Conservation (phyloP, 2,113 vertebrate genomes). For the Arenaria interpres region DNA sequence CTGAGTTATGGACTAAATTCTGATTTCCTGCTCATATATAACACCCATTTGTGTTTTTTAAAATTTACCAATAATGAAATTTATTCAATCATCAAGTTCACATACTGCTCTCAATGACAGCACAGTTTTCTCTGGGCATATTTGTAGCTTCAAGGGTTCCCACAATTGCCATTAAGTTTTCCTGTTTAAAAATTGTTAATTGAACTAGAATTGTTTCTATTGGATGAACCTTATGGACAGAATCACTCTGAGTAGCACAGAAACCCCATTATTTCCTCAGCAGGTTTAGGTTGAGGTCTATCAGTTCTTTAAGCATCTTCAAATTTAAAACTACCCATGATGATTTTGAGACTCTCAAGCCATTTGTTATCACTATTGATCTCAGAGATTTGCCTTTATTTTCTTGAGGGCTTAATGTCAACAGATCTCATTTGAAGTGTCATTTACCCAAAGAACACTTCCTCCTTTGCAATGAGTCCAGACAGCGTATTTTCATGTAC, state of each 20-base stretch:
- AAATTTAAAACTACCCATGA: not conserved
- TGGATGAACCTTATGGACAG: not conserved
- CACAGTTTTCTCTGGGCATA: not conserved
- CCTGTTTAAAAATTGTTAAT: not conserved
- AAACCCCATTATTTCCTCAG: not conserved
- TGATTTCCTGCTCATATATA: not conserved
- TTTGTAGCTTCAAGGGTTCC: not conserved
- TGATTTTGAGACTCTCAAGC: not conserved
- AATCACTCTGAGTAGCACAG: not conserved
- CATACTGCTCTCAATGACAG: not conserved
- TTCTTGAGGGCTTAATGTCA: not conserved
- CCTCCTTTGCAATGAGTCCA: not conserved
- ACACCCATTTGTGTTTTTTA: not conserved
- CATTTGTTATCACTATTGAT: not conserved
- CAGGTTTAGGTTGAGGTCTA: not conserved
- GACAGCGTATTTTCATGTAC: not conserved
- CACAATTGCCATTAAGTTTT: not conserved
- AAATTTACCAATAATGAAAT: not conserved
- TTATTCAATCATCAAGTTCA: not conserved
- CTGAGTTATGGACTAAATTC: not conserved
- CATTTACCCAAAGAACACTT: not conserved
- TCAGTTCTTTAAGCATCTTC: not conserved
- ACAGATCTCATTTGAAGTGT: not conserved
- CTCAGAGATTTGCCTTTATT: not conserved
- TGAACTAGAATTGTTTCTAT: not conserved